A percentile compares a stretch with the other conserved stretches of the same genome.
phyloP scores from a whole-genome alignment of 2,797 vertebrate genomes.

The Acestrorhynchus altus region DNA sequence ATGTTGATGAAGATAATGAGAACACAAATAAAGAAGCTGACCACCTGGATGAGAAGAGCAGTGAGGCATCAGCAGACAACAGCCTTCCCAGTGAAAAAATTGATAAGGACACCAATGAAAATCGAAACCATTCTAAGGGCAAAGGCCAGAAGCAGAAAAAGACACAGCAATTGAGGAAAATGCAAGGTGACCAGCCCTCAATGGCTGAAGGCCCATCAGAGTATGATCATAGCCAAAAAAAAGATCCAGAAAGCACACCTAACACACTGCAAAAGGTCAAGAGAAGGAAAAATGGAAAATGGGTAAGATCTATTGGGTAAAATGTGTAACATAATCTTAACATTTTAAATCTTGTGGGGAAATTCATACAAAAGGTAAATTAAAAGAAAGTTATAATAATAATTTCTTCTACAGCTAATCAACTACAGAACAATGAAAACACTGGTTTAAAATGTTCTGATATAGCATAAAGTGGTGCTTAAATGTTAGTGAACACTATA shows the following conservation, averaged over 20 bases:
- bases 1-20: constrained; percentile 2
- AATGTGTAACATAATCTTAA: too few species aligned
- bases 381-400: too few species aligned
- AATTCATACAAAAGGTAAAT: too few species aligned
- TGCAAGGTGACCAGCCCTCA: constrained; percentile 66
- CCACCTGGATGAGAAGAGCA: constrained; percentile 51
- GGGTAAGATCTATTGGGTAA: constrained; percentile 66
- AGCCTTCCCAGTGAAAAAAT: constrained; percentile 46
- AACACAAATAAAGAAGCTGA: constrained; percentile 24
- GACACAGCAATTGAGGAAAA: constrained; percentile 68
- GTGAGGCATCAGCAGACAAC: constrained; percentile 38
- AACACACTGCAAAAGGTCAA: constrained; percentile 41
- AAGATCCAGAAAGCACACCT: constrained; percentile 7
- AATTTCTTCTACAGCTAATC: too few species aligned
- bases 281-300: constrained; percentile 71
- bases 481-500: too few species aligned
- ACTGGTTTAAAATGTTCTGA: too few species aligned
- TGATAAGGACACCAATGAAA: constrained; percentile 58
- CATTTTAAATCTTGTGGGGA: too few species aligned
- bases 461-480: too few species aligned
- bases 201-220: constrained; percentile 45
- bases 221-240: constrained; percentile 61
- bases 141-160: constrained; percentile 71
- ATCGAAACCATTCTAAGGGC: constrained; percentile 56
- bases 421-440: too few species aligned